phyloP scores from a whole-genome alignment of 1,140 invertebrate species.

The Marisa cornuarietis region DNA sequence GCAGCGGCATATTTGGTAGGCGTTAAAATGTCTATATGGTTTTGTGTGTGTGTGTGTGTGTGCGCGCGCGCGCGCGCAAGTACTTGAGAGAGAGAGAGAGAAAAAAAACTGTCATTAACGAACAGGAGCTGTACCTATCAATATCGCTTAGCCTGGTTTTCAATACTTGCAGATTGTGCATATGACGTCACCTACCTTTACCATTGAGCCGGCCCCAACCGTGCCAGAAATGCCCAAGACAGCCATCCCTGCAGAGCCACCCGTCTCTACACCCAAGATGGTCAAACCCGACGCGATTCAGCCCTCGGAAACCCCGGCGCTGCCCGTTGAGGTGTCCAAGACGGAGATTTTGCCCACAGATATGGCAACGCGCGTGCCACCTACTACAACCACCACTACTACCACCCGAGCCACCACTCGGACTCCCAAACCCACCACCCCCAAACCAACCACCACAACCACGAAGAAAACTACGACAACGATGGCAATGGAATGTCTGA shows the following conservation, averaged over 20 bases:
- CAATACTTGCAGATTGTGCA: slow-evolving; percentile 13
- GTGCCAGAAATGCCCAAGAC: slow-evolving; percentile 35
- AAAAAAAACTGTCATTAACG: too few species aligned
- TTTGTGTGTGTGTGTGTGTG: too few species aligned
- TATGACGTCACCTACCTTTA: slow-evolving; percentile 21
- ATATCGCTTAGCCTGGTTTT: neutral
- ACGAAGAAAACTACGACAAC: neutral
- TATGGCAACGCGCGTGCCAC: too few species aligned
- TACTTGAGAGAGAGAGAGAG: too few species aligned
- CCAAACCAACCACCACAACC: neutral
- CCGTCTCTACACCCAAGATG: slow-evolving; percentile 17
- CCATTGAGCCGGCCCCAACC: slow-evolving; percentile 32
- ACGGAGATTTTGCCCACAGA: neutral
- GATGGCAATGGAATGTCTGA: slow-evolving; percentile 4
- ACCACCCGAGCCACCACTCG: neutral
- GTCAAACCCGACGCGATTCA: slow-evolving; percentile 2
- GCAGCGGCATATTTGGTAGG: neutral
- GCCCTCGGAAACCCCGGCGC: slow-evolving; percentile 10
- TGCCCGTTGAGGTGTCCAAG: neutral
- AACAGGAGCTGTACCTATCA: too few species aligned
- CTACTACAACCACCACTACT: too few species aligned
- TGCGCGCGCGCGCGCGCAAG: too few species aligned
- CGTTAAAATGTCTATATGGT: too few species aligned
- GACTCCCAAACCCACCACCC: neutral
- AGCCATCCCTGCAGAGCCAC: neutral